Conservation (phyloP, 2,113 vertebrate species). For the Rattus rattus region DNA sequence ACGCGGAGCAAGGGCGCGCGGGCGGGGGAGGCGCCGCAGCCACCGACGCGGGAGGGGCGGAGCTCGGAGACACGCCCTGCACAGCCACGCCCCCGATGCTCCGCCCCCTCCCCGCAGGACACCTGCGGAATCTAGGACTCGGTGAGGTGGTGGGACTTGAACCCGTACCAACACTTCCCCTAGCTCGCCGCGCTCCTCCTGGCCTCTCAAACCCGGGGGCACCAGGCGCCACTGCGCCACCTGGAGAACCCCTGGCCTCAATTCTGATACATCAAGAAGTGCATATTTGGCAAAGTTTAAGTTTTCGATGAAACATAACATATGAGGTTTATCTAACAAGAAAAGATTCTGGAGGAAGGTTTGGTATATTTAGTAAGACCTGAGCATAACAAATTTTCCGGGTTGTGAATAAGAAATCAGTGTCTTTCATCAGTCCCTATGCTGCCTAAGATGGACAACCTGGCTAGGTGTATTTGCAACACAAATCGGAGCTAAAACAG, state of each 20-base stretch:
- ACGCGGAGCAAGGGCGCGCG: not conserved
- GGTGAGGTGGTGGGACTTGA: not conserved
- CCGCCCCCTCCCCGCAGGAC: not conserved
- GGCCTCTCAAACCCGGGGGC: not conserved
- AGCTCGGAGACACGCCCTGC: constrained; percentile 73
- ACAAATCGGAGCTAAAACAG: not conserved
- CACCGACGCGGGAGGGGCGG: constrained; percentile 37
- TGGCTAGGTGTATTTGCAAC: not conserved
- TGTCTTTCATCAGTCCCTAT: not conserved
- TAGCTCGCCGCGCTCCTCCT: too few relatives aligned
- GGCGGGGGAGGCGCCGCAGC: constrained; percentile 63
- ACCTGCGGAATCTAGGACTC: not conserved
- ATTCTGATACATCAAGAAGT: not conserved
- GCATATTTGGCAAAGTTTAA: constrained; percentile 19
- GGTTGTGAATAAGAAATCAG: not conserved
- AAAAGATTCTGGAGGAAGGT: not conserved
- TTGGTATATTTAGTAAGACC: not conserved
- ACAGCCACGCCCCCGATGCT: constrained; percentile 19
- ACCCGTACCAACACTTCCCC: not conserved
- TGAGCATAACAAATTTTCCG: not conserved
- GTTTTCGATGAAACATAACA: not conserved
- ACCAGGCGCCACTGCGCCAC: too few relatives aligned
- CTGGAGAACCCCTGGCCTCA: not conserved
- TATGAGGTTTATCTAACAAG: not conserved
- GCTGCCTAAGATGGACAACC: not conserved